These are phyloP conservation scores for Apis dorsata DNA, from an alignment of 1,140 invertebrate genomes.

Conservation along the genomic window DNA sequence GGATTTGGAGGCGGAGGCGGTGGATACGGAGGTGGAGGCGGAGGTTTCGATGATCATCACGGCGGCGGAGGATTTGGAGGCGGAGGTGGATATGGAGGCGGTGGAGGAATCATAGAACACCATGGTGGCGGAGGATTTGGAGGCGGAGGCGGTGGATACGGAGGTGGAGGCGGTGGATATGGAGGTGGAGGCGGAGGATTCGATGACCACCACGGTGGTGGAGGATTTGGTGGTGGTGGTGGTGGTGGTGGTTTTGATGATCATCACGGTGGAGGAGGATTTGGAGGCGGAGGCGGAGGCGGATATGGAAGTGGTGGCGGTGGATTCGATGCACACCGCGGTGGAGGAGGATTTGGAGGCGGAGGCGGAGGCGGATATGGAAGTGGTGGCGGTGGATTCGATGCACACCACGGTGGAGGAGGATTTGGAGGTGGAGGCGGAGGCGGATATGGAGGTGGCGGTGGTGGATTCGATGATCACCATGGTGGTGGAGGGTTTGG, in stretches of 20 bases:
- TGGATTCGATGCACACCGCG: background rate
- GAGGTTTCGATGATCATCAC: background rate
- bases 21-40: fast-evolving
- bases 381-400: slow-evolving; percentile 38
- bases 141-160: too few relatives aligned
- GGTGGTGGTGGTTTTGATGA: background rate
- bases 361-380: slow-evolving; percentile 13
- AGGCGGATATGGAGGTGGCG: slow-evolving; percentile 6
- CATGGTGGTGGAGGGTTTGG: slow-evolving; percentile 47
- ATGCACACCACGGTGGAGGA: slow-evolving; percentile 42
- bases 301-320: background rate
- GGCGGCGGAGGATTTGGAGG: background rate
- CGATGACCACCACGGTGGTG: background rate
- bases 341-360: background rate
- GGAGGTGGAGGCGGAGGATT: background rate
- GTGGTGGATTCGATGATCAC: slow-evolving; percentile 41
- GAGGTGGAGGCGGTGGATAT: background rate
- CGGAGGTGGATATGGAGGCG: background rate
- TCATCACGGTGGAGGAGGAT: background rate
- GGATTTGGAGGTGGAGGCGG: slow-evolving; percentile 32
- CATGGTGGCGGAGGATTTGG: too few relatives aligned
- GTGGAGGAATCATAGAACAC: too few relatives aligned
- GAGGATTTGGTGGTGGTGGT: background rate
- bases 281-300: background rate
- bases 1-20: background rate